Conservation (phyloP, 2,888 invertebrate species). For the Argyra leucocephala region DNA sequence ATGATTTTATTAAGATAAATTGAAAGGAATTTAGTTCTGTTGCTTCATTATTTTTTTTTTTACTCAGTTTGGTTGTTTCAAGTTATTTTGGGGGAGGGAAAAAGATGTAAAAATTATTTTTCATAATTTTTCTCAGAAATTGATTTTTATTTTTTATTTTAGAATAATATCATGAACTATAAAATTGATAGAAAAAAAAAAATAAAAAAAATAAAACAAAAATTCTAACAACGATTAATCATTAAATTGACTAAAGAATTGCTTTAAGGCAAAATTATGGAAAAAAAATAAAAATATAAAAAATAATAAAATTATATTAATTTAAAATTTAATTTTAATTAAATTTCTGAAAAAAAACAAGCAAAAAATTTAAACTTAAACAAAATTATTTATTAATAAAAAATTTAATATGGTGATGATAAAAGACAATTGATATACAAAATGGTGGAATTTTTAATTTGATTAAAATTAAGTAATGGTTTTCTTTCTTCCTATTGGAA, state of each 20-base stretch:
- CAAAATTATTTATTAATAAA: too few relatives aligned
- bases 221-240: background rate
- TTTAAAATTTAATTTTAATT: too few relatives aligned
- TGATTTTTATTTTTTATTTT: background rate
- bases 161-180: background rate
- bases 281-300: background rate
- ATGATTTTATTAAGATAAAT: slow-evolving; percentile 6
- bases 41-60: background rate
- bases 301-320: background rate
- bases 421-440: too few relatives aligned
- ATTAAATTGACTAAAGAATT: slow-evolving; percentile 2
- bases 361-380: too few relatives aligned
- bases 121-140: background rate
- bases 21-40: background rate
- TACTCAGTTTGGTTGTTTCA: background rate
- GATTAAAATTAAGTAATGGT: too few relatives aligned
- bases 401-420: too few relatives aligned
- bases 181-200: background rate
- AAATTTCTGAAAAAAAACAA: too few relatives aligned
- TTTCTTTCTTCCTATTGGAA: too few relatives aligned
- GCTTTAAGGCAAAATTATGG: background rate
- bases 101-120: background rate
- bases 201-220: background rate
- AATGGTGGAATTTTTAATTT: too few relatives aligned
- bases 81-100: background rate